Conservation (phyloP, 1,140 invertebrate species). For the Maniola jurtina region DNA sequence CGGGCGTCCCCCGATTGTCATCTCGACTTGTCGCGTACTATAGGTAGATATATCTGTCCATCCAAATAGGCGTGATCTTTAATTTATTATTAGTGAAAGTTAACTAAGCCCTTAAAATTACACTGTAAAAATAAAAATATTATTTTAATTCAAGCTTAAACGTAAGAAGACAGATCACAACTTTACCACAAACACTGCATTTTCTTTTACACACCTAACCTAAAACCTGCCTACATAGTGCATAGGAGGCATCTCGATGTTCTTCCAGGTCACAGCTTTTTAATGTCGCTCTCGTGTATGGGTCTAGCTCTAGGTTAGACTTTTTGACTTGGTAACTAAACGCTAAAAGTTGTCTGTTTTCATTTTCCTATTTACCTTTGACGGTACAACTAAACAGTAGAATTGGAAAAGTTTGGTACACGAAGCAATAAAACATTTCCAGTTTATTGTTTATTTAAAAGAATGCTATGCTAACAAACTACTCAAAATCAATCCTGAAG, state of each 20-base stretch:
- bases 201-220: conserved; percentile 3
- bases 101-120: no score
- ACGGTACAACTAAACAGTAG: not conserved
- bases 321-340: conserved; percentile 8
- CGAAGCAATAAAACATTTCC: no score
- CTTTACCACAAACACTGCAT: not conserved
- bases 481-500: no score
- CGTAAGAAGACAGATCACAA: not conserved
- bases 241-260: not conserved
- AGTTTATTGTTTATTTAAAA: no score
- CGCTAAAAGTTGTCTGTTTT: conserved; percentile 8
- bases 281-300: conserved; percentile 2
- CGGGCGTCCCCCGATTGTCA: no score
- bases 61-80: no score
- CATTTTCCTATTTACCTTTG: conserved; percentile 12
- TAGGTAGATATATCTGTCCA: no score
- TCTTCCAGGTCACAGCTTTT: conserved; percentile 10
- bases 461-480: no score
- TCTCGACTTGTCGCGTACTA: no score
- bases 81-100: no score
- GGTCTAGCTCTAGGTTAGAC: not conserved
- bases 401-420: not conserved
- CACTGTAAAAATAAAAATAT: no score
- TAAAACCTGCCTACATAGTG: not conserved
- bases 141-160: no score